Evolutionary conservation across 2,113 vertebrate species (phyloP).

Genomic region (Fregetta grallaria): DNA sequence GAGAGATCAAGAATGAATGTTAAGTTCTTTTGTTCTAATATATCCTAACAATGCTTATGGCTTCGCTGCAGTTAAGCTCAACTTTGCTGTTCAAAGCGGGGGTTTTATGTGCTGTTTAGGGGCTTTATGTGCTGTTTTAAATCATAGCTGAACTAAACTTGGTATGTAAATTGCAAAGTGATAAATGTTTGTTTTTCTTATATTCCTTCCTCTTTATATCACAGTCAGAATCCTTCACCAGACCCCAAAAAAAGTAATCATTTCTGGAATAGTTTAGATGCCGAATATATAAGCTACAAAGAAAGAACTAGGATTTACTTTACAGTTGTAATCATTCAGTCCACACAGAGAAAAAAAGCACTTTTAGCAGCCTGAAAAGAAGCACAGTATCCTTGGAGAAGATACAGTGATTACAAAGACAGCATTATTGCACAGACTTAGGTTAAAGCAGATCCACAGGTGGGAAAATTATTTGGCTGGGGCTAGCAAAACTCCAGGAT

Average conservation of each 20-base stretch:
- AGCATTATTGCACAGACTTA: neutral
- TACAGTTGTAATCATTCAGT: neutral
- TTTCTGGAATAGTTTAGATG: neutral
- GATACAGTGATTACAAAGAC: neutral
- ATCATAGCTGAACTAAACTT: slow-evolving; percentile 39
- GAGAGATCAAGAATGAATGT: neutral
- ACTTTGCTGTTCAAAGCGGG: slow-evolving; percentile 19
- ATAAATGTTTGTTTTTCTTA: slow-evolving; percentile 5
- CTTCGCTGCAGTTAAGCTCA: slow-evolving; percentile 9
- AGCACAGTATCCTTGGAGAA: neutral
- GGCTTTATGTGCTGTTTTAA: slow-evolving; percentile 56
- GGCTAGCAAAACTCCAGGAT: neutral
- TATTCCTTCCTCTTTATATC: slow-evolving; percentile 45
- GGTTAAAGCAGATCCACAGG: neutral
- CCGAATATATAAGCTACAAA: neutral
- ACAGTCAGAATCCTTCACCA: neutral
- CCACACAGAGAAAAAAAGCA: neutral
- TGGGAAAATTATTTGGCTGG: neutral
- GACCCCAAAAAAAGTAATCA: neutral
- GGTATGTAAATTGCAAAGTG: slow-evolving; percentile 33
- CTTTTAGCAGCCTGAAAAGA: neutral
- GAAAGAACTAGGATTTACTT: neutral
- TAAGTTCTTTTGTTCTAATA: slow-evolving; percentile 32
- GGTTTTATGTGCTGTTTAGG: slow-evolving; percentile 28
- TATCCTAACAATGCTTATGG: neutral